These are phyloP conservation scores for Norana najaformis DNA, from an alignment of 2,888 invertebrate genomes.

Conservation along the genomic window DNA sequence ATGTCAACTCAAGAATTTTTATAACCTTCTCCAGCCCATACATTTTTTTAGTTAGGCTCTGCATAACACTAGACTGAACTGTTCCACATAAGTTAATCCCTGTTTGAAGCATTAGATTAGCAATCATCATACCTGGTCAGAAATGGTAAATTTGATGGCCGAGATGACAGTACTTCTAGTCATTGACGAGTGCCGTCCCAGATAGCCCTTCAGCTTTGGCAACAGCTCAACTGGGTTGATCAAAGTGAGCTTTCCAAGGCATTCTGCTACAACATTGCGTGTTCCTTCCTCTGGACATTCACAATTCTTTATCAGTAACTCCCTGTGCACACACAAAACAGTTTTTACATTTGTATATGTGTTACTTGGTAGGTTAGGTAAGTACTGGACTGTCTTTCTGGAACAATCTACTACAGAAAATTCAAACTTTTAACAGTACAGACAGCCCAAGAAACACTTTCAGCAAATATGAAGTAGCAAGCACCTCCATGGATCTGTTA, in stretches of 20 bases:
- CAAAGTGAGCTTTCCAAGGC: slow-evolving; percentile 90
- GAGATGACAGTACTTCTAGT: slow-evolving; percentile 95
- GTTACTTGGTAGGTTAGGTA: not conserved
- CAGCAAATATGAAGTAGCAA: not conserved
- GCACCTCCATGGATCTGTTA: not conserved
- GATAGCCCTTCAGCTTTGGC: slow-evolving; percentile 71
- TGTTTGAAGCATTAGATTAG: not conserved
- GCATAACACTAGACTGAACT: no score
- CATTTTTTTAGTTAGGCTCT: not conserved
- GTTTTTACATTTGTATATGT: no score
- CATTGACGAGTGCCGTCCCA: slow-evolving; percentile 55
- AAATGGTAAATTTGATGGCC: slow-evolving; percentile 96
- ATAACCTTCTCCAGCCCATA: not conserved
- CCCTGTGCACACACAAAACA: slow-evolving; percentile 54
- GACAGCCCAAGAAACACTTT: not conserved
- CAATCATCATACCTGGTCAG: slow-evolving; percentile 77
- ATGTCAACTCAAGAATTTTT: not conserved
- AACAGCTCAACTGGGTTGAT: slow-evolving; percentile 86
- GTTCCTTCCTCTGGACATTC: slow-evolving; percentile 97
- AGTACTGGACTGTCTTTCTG: no score
- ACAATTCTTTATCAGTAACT: slow-evolving; percentile 88
- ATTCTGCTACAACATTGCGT: slow-evolving; percentile 97
- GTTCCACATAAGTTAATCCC: no score
- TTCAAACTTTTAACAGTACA: not conserved
- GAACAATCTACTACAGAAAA: no score